phyloP scores from a whole-genome alignment of 2,113 vertebrate species.

The Zosterops japonicus region DNA sequence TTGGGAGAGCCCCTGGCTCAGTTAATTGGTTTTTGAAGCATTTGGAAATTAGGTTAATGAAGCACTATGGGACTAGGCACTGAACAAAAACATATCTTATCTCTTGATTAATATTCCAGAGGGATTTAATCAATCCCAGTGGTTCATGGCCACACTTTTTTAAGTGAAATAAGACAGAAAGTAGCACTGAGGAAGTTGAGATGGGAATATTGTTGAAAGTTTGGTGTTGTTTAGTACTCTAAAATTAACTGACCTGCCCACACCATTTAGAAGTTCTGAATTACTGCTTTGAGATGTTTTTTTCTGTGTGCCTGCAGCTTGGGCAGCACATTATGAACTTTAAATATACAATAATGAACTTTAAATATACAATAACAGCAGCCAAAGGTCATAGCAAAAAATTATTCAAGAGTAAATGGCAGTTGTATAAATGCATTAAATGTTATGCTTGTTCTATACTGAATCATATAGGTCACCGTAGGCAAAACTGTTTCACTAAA shows the following conservation, averaged over 20 bases:
- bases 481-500: not conserved
- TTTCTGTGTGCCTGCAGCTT: not conserved
- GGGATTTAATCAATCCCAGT: not conserved
- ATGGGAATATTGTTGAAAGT: not conserved
- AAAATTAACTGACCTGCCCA: not conserved
- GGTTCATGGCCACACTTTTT: not conserved
- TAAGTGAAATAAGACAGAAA: not conserved
- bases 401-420: not conserved
- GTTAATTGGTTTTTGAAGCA: not conserved
- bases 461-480: not conserved
- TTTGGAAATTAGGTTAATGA: conserved; percentile 19
- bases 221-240: not conserved
- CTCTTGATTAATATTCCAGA: not conserved
- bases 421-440: not conserved
- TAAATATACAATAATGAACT: not conserved
- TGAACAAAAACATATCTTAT: not conserved
- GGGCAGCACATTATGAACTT: not conserved
- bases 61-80: not conserved
- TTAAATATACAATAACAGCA: not conserved
- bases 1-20: not conserved
- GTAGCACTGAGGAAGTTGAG: not conserved
- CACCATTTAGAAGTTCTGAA: not conserved
- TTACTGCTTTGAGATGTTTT: not conserved
- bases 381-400: not conserved
- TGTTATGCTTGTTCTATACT: not conserved